A percentile compares a stretch with the other conserved stretches of the same genome.
phyloP scores from a whole-genome alignment of 1,140 invertebrate species.

The Cardiocondyla obscurior region DNA sequence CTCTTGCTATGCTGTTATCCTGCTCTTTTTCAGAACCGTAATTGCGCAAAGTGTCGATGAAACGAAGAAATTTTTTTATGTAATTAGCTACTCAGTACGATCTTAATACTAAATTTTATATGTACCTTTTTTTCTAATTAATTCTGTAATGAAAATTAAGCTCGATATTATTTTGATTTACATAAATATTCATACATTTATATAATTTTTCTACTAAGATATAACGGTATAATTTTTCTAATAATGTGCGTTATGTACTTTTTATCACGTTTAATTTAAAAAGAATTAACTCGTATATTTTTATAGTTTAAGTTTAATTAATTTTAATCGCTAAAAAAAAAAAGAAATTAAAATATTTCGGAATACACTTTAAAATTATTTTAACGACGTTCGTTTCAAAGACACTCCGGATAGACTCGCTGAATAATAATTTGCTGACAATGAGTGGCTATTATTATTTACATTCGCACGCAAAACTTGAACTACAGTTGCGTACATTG shows the following conservation, averaged over 20 bases:
- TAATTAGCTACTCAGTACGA: neutral
- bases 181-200: neutral
- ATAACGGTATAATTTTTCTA: neutral
- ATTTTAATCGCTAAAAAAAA: no score
- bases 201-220: constrained; percentile 6
- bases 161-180: constrained; percentile 39
- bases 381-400: constrained; percentile 52
- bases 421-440: constrained; percentile 69
- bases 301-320: no score
- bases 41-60: constrained; percentile 20
- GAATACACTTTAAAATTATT: neutral
- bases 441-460: constrained; percentile 69
- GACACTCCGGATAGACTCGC: constrained; percentile 61
- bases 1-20: constrained; percentile 8
- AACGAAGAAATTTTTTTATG: constrained; percentile 14
- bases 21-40: constrained; percentile 1
- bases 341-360: no score
- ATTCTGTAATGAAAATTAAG: neutral
- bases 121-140: neutral
- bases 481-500: constrained; percentile 60
- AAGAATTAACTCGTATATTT: neutral
- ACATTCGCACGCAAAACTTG: constrained; percentile 63
- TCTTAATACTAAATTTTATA: neutral
- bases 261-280: neutral
- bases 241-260: neutral